Conservation (phyloP, 2,113 vertebrate genomes). For the Ornithorhynchus anatinus region DNA sequence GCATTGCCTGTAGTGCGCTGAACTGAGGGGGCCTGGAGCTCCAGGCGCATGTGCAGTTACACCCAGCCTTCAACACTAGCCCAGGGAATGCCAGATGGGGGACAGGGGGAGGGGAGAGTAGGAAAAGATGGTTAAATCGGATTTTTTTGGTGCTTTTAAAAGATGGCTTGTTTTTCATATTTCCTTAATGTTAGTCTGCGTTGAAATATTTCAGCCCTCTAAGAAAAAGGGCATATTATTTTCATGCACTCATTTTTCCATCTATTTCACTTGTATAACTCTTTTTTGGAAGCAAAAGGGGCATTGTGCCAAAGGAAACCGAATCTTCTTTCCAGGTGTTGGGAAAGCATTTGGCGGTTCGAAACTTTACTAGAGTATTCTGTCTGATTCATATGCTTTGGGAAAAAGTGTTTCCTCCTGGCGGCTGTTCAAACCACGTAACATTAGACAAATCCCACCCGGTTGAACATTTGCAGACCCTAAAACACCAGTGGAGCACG, state of each 20-base stretch:
- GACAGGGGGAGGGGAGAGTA: neutral
- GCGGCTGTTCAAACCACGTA: slow-evolving; percentile 21
- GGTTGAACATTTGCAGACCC: neutral
- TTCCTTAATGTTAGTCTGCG: neutral
- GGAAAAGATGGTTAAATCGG: neutral
- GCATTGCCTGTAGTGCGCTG: too few species aligned
- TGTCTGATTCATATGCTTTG: slow-evolving; percentile 8
- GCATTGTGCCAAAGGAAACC: neutral
- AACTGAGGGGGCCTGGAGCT: neutral
- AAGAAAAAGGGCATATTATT: slow-evolving; percentile 12
- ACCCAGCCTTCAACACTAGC: neutral
- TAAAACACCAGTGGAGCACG: neutral
- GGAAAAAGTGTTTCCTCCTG: slow-evolving; percentile 39
- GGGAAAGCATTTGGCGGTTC: neutral
- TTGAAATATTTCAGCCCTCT: too few species aligned
- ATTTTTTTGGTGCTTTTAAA: neutral
- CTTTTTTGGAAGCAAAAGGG: neutral
- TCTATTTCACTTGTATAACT: neutral
- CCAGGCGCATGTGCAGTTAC: slow-evolving; percentile 53
- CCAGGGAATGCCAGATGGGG: neutral
- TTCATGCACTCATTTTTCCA: slow-evolving; percentile 20
- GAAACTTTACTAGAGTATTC: neutral
- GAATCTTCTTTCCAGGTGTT: neutral
- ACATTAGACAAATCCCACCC: slow-evolving; percentile 4
- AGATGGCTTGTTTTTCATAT: neutral